These are phyloP conservation scores for Malurus melanocephalus DNA, from an alignment of 2,113 vertebrate genomes.

Conservation along the genomic window DNA sequence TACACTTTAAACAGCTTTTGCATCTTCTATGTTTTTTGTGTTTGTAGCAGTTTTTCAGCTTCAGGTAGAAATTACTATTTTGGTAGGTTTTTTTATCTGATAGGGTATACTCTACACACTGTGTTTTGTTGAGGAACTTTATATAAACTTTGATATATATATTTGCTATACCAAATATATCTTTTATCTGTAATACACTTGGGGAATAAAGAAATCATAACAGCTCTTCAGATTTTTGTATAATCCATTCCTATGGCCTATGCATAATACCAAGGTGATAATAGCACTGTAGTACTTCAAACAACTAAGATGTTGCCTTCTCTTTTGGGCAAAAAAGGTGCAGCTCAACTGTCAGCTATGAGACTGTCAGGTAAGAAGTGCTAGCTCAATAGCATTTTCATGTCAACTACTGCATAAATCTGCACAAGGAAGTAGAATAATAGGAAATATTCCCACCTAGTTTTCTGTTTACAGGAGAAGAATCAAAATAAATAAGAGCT, in stretches of 20 bases:
- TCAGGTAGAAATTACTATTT: not conserved
- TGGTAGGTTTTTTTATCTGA: not conserved
- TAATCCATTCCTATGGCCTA: not conserved
- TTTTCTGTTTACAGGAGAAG: not conserved
- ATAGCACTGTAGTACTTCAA: not conserved
- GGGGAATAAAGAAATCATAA: not conserved
- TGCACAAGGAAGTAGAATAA: not conserved
- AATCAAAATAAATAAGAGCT: not conserved
- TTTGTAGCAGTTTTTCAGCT: not conserved
- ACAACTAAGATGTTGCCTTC: not conserved
- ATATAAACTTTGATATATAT: not conserved
- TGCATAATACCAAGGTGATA: not conserved
- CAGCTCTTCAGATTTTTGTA: not conserved
- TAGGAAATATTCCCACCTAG: not conserved
- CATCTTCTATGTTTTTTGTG: not conserved
- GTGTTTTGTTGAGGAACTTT: not conserved
- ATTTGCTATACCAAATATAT: not conserved
- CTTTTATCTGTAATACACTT: not conserved
- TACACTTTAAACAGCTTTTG: not conserved
- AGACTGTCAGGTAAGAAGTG: not conserved
- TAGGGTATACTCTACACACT: not conserved
- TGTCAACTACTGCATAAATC: not conserved
- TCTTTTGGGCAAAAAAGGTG: not conserved
- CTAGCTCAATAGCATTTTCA: not conserved
- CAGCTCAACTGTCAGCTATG: not conserved